Conservation (phyloP, 1,140 invertebrate species). For the Aphis craccivora region DNA sequence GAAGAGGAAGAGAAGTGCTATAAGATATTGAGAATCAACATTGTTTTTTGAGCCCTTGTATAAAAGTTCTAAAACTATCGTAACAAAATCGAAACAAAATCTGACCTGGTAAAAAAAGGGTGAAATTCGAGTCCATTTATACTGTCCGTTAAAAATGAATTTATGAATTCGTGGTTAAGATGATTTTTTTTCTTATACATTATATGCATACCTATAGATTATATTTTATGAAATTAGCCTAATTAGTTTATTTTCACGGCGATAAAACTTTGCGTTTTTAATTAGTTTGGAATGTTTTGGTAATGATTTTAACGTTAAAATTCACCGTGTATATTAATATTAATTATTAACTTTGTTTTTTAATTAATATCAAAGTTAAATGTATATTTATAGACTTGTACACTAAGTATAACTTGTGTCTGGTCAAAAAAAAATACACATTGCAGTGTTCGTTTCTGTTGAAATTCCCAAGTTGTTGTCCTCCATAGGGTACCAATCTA, state of each 20-base stretch:
- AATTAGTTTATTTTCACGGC: background rate
- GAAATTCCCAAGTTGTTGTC: background rate
- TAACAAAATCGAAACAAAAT: background rate
- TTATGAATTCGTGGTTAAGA: background rate
- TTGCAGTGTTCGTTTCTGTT: background rate
- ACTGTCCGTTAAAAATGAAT: background rate
- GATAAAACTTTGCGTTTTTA: background rate
- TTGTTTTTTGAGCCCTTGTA: background rate
- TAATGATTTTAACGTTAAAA: background rate
- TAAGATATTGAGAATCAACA: background rate
- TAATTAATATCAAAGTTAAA: slow-evolving; percentile 3
- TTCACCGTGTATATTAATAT: background rate
- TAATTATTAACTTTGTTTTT: background rate
- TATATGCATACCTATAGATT: background rate
- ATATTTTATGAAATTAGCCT: background rate
- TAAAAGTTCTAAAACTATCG: background rate
- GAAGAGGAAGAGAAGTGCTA: background rate
- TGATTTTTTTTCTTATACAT: background rate
- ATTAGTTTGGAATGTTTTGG: slow-evolving; percentile 8
- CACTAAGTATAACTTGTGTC: background rate
- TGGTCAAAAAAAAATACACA: background rate
- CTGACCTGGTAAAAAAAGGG: background rate
- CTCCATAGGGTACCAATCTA: background rate
- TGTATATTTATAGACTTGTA: slow-evolving; percentile 17
- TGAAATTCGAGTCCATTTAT: background rate